Evolutionary conservation across 2,113 vertebrate genomes (phyloP).

Genomic region (Montifringilla adamsi): DNA sequence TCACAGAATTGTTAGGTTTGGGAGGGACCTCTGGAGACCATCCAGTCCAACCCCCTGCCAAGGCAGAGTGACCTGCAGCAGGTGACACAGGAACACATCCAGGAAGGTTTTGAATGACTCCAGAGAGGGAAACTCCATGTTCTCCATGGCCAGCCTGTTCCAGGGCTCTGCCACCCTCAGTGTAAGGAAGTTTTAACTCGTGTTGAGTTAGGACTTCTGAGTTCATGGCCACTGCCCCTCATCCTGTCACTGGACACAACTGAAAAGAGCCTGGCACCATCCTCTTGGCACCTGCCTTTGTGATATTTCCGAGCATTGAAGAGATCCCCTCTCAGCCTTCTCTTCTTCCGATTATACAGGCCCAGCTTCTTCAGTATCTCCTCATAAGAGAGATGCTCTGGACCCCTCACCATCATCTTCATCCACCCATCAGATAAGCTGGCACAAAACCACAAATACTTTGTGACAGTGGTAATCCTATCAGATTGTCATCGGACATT

Average conservation of each 20-base stretch:
- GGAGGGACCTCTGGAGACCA: neutral
- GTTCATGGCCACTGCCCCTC: neutral
- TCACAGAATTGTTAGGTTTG: neutral
- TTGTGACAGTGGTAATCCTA: neutral
- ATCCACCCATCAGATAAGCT: neutral
- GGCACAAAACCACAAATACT: neutral
- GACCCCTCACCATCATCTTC: neutral
- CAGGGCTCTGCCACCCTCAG: neutral
- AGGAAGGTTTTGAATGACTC: neutral
- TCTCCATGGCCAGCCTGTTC: neutral
- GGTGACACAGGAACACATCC: rapidly evolving
- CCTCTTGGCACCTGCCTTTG: neutral
- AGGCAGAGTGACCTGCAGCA: neutral
- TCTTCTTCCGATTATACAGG: neutral
- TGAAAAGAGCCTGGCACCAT: neutral
- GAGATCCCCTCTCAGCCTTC: neutral
- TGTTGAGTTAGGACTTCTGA: neutral
- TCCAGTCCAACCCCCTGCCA: neutral
- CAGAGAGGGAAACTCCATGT: neutral
- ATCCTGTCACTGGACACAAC: neutral
- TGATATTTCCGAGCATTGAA: neutral
- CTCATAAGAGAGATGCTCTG: neutral
- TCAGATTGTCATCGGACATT: neutral
- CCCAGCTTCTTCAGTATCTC: neutral
- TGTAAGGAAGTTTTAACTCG: rapidly evolving